Percentiles rank a stretch among this genome's conserved stretches.
Evolutionary conservation across 1,140 invertebrate species (phyloP).

Genomic region (Samia ricini): DNA sequence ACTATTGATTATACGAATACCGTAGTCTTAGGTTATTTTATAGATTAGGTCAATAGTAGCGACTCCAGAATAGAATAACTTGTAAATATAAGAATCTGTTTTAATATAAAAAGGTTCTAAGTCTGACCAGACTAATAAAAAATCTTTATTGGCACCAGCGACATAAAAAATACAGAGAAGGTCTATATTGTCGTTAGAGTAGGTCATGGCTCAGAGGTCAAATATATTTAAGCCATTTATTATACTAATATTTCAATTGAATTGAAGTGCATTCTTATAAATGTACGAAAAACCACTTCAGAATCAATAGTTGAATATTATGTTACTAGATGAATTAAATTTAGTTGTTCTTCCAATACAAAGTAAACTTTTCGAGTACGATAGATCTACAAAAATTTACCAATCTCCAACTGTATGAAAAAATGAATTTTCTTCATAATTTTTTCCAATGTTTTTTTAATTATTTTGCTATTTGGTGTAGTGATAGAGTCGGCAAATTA

Average conservation of each 20-base stretch:
- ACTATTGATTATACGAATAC: background rate
- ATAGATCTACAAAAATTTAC: no score
- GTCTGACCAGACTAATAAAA: background rate
- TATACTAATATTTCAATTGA: background rate
- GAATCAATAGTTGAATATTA: no score
- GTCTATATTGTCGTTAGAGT: background rate
- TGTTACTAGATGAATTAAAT: no score
- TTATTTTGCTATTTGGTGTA: no score
- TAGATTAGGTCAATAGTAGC: background rate
- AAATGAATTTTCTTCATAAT: no score
- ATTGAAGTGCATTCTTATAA: no score
- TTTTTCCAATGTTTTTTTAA: no score
- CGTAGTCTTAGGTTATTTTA: background rate
- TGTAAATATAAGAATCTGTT: background rate
- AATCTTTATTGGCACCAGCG: background rate
- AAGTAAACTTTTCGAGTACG: no score
- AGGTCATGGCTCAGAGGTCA: background rate
- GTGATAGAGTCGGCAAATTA: no score
- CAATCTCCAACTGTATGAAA: no score
- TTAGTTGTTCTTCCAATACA: no score
- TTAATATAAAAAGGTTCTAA: background rate
- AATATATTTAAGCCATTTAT: background rate
- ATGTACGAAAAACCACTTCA: no score
- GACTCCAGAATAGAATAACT: background rate
- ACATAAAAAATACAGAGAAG: background rate